These are phyloP conservation scores for Stenodema calcarata DNA, from an alignment of 2,888 invertebrate genomes.

Conservation along the genomic window DNA sequence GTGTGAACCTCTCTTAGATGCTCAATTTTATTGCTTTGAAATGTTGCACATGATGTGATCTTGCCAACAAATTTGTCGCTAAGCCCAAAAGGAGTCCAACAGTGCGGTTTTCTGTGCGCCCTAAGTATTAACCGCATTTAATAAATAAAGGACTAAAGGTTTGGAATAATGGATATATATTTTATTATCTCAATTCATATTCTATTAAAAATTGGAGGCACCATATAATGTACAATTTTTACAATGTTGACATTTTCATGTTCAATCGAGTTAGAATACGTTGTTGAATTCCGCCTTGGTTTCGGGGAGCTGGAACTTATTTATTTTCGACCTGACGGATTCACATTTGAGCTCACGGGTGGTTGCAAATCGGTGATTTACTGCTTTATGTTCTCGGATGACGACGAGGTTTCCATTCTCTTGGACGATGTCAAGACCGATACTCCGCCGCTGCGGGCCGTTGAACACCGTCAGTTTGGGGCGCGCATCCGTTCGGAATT, in stretches of 20 bases:
- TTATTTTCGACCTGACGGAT: conserved; percentile 64
- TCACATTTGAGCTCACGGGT: conserved; percentile 65
- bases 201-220: conserved; percentile 3
- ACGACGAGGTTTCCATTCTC: conserved; percentile 63
- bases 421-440: conserved; percentile 62
- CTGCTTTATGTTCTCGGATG: conserved; percentile 62
- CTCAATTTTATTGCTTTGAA: no score
- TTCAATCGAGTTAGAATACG: conserved; percentile 45
- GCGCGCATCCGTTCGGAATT: conserved; percentile 59
- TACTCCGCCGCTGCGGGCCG: conserved; percentile 54
- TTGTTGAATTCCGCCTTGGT: conserved; percentile 51
- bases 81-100: neutral
- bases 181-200: neutral
- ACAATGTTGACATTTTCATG: neutral
- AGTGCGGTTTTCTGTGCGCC: neutral
- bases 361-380: conserved; percentile 63
- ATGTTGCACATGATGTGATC: neutral
- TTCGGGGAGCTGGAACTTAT: conserved; percentile 56
- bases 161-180: neutral
- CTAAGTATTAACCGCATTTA: neutral
- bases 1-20: no score
- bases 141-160: neutral
- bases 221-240: conserved; percentile 26
- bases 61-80: neutral
- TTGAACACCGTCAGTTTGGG: conserved; percentile 54